phyloP scores from a whole-genome alignment of 2,888 invertebrate genomes.

The Clitarchus hookeri region DNA sequence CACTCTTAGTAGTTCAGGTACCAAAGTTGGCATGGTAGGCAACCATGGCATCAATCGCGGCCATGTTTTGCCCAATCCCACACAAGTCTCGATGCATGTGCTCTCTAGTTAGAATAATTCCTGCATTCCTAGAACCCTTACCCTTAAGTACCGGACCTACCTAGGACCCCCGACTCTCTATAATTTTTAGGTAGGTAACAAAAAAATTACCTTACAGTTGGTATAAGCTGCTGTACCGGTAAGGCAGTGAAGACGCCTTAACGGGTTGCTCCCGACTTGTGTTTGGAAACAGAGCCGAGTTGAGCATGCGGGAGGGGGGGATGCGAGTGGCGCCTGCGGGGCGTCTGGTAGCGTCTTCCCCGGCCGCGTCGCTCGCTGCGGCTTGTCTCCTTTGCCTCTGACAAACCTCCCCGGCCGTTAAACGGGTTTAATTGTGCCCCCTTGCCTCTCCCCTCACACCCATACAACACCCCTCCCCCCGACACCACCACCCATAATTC shows the following conservation, averaged over 20 bases:
- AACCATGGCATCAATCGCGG: too few relatives aligned
- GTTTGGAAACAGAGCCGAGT: neutral
- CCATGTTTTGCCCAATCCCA: too few relatives aligned
- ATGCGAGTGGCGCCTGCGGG: constrained; percentile 4
- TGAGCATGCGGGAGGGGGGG: neutral
- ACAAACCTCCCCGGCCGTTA: constrained; percentile 23
- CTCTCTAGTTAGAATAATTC: too few relatives aligned
- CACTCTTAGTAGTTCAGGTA: too few relatives aligned
- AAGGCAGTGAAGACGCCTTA: neutral
- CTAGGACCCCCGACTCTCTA: too few relatives aligned
- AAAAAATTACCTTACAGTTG: too few relatives aligned
- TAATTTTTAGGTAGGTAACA: too few relatives aligned
- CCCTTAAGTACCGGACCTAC: too few relatives aligned
- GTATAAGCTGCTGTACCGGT: neutral
- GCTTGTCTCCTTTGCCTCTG: constrained; percentile 19
- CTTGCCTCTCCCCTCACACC: neutral
- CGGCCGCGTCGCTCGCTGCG: neutral
- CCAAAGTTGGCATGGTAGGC: too few relatives aligned
- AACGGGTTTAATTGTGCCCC: constrained; percentile 17
- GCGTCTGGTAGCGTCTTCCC: neutral
- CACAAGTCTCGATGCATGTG: too few relatives aligned
- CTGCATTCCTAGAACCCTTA: too few relatives aligned
- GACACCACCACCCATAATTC: neutral
- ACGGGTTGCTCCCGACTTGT: neutral
- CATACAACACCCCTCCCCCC: neutral